Base-by-base conservation (phyloP, 1,140 invertebrate genomes). In the Drosophila oshimai region DNA sequence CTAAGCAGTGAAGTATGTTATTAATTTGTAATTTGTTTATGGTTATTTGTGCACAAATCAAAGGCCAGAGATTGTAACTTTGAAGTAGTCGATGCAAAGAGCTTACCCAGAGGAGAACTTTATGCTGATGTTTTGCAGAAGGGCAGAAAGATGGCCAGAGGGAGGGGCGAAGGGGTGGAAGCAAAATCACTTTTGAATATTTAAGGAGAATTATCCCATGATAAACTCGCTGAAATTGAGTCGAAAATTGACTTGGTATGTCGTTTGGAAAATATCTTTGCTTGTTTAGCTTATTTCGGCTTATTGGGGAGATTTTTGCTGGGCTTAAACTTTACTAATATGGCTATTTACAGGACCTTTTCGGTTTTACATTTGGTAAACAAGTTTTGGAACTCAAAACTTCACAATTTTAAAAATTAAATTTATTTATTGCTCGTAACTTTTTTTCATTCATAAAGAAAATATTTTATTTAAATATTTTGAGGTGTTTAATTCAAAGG, bases 41-140 rank as follows among this genome's bases (percentile, higher is more conserved):
- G 80, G 80, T 86, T 84, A 84, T 84, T 84, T 84, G 80, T 84
- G 80, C 75, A 87, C 80, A 86, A 84, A 86, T 84, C 80, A 84
- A 84, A 84, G 75, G 81, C 65, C 80, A 86, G 69, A 86, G 71
- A 80, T 86, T 87, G 57, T 74, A 86, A 86, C 75, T 84, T 87
- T 75, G 65, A 75, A 64, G 70, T 73, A 64, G 69, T 53, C 47
- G 33, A 54, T 29, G 58, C 24, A 54, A 45, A 71, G 46, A 71
- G 68, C 61, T 64, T 39, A 65, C 34, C 58, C 61, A 64, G 18
- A 65, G 61, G 42, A 49, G 24, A 65, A 65, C 42, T 70, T 70
- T 57, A 33, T 70, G 68, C 31, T 22, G 54, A 29, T 36, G 13
- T 26, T 53, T 29, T 10, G 13, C 15, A 15, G 34, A 39, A 13